phyloP scores from a whole-genome alignment of 2,113 vertebrate genomes.

The Bubo blakistoni region DNA sequence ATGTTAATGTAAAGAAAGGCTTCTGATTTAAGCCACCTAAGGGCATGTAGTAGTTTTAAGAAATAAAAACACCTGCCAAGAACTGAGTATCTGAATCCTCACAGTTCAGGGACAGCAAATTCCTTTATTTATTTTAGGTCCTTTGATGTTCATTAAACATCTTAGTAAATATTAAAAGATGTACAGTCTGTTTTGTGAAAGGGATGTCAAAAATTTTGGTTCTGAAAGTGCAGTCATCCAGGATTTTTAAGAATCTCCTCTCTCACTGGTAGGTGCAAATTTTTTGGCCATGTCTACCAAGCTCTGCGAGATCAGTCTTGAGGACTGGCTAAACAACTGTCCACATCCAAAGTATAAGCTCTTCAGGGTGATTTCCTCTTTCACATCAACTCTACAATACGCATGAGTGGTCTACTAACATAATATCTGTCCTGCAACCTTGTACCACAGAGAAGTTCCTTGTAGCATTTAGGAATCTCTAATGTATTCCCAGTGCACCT shows the following conservation, averaged over 20 bases:
- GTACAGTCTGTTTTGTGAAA: background rate
- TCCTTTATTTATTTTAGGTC: background rate
- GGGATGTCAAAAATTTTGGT: background rate
- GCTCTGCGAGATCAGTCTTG: background rate
- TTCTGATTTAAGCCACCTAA: background rate
- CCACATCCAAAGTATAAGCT: background rate
- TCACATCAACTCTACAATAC: background rate
- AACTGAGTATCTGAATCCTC: background rate
- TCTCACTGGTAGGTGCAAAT: background rate
- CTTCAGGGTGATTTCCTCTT: background rate
- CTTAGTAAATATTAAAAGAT: background rate
- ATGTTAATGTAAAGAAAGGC: background rate
- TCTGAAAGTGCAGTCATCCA: background rate
- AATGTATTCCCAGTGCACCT: background rate
- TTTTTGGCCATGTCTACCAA: background rate
- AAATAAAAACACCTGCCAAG: background rate
- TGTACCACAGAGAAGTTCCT: background rate
- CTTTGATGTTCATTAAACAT: background rate
- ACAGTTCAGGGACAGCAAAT: background rate
- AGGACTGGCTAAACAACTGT: background rate
- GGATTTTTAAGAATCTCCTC: background rate
- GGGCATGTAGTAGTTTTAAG: background rate
- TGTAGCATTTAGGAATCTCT: background rate
- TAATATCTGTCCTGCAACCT: background rate
- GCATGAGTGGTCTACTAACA: background rate